Evolutionary conservation across 2,888 invertebrate species (phyloP).

Genomic region (Aethes cnicana): DNA sequence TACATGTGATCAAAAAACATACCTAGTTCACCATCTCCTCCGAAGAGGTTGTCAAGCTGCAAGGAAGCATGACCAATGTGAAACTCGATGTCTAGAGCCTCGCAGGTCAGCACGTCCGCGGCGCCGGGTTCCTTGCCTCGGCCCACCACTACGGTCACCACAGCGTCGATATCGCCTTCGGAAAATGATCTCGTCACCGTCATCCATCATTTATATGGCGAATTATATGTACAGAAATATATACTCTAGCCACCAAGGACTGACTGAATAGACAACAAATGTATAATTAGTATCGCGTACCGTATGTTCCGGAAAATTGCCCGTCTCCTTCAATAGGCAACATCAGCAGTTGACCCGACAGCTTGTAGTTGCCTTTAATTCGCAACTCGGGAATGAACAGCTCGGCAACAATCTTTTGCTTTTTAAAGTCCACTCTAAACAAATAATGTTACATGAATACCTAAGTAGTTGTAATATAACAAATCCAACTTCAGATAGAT

Average conservation of each 20-base stretch:
- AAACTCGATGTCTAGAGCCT: slow-evolving; percentile 85
- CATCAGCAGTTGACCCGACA: slow-evolving; percentile 87
- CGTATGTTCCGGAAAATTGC: slow-evolving; percentile 85
- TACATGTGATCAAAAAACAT: too few species aligned
- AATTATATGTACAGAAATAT: too few species aligned
- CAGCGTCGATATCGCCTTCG: slow-evolving; percentile 86
- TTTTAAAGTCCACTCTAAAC: slow-evolving; percentile 81
- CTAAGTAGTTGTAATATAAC: too few species aligned
- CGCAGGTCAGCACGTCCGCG: slow-evolving; percentile 82
- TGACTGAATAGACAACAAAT: too few species aligned
- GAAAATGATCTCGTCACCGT: too few species aligned
- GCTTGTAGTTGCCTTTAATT: slow-evolving; percentile 85
- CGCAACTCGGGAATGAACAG: slow-evolving; percentile 84
- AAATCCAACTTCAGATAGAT: too few species aligned
- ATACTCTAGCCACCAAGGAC: too few species aligned
- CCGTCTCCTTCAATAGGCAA: slow-evolving; percentile 88
- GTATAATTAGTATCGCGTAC: too few species aligned
- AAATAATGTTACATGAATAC: neutral
- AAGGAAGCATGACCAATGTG: slow-evolving; percentile 85
- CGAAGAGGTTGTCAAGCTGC: slow-evolving; percentile 87
- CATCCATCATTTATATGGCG: too few species aligned
- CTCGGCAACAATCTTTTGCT: slow-evolving; percentile 82
- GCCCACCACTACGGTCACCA: slow-evolving; percentile 83
- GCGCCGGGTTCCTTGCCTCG: slow-evolving; percentile 70
- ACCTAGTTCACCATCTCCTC: slow-evolving; percentile 86